These are phyloP conservation scores for Griposia aprilina DNA, from an alignment of 2,888 invertebrate genomes.

Conservation along the genomic window DNA sequence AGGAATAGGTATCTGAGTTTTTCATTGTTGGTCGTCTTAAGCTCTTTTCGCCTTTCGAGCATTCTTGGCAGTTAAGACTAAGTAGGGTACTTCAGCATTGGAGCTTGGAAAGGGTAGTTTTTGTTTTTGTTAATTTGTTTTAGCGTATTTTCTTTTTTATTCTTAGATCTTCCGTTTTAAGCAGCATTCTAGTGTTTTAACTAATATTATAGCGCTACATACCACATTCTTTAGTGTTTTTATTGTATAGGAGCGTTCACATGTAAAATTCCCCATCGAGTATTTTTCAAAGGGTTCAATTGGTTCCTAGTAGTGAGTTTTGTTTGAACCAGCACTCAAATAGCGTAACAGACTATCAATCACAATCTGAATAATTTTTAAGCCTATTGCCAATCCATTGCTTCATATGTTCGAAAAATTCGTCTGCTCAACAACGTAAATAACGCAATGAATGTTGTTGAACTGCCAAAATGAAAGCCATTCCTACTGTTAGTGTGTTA, in stretches of 20 bases:
- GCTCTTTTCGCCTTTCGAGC: constrained; percentile 18
- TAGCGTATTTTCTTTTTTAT: background rate
- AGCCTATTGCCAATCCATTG: too few relatives aligned
- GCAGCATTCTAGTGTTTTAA: background rate
- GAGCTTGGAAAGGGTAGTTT: background rate
- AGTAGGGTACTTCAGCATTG: background rate
- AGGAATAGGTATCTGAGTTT: constrained; percentile 4
- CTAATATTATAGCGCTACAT: background rate
- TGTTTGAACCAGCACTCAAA: background rate
- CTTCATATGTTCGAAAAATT: too few relatives aligned
- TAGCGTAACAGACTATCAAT: too few relatives aligned
- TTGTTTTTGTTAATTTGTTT: background rate
- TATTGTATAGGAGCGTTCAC: constrained; percentile 11
- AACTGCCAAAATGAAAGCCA: too few relatives aligned
- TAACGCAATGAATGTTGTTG: too few relatives aligned
- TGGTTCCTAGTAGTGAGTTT: constrained; percentile 5
- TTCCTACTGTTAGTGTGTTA: too few relatives aligned
- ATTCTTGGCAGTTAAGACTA: constrained; percentile 15
- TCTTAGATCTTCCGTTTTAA: background rate
- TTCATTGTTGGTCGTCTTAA: constrained; percentile 35
- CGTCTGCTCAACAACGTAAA: too few relatives aligned
- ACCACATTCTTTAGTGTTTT: background rate
- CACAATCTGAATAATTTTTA: too few relatives aligned
- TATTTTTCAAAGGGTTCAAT: constrained; percentile 23
- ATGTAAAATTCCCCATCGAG: constrained; percentile 34